Evolutionary conservation across 1,140 invertebrate genomes (phyloP).

Genomic region (Heliconius eleuchia): DNA sequence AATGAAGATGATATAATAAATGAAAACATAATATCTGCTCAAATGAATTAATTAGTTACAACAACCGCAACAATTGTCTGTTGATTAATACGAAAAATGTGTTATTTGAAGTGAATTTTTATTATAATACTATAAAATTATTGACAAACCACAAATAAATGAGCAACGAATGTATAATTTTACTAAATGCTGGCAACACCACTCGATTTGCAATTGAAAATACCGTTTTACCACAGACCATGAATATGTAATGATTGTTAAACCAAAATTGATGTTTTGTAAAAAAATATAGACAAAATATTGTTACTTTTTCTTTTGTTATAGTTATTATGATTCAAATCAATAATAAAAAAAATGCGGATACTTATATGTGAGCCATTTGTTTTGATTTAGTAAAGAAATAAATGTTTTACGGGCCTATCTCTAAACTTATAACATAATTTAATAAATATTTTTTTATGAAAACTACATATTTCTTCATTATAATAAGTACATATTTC

Average conservation of each 20-base stretch:
- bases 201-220: conserved; percentile 33
- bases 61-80: background rate
- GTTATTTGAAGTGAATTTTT: background rate
- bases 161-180: conserved; percentile 30
- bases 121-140: conserved; percentile 19
- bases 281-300: background rate
- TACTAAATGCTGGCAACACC: conserved; percentile 24
- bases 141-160: conserved; percentile 30
- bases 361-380: no score
- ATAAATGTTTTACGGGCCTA: no score
- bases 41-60: background rate
- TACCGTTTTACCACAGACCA: conserved; percentile 22
- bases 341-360: no score
- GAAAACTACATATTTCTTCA: no score
- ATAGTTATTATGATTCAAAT: background rate
- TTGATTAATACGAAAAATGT: conserved; percentile 10
- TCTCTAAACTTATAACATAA: no score
- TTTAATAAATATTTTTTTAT: no score
- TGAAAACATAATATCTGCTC: background rate
- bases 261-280: conserved; percentile 18
- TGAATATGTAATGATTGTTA: conserved; percentile 28
- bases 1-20: background rate
- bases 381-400: no score
- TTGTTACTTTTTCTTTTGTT: background rate
- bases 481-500: no score